Evolutionary conservation across 2,888 invertebrate genomes (phyloP).

Genomic region (Orthosia gracilis): DNA sequence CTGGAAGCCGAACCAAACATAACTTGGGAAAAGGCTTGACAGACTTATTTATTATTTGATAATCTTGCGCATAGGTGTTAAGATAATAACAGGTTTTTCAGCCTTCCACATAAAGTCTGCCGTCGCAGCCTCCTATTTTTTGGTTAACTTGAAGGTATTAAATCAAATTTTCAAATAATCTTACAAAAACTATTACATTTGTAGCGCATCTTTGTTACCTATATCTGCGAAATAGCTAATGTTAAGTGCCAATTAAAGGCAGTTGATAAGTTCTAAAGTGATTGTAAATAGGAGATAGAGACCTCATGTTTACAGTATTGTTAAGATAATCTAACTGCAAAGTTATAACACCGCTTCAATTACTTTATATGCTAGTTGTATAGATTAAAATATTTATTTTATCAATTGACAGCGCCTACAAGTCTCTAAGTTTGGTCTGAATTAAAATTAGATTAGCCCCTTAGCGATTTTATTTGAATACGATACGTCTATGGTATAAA

Average conservation of each 20-base stretch:
- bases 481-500: slow-evolving; percentile 29
- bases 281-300: slow-evolving; percentile 31
- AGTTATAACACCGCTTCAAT: slow-evolving; percentile 23
- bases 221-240: slow-evolving; percentile 12
- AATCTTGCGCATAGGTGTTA: too few species aligned
- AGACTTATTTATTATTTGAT: too few species aligned
- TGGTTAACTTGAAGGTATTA: too few species aligned
- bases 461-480: slow-evolving; percentile 38
- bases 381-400: slow-evolving; percentile 9
- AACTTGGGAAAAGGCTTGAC: too few species aligned
- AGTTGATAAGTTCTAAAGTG: slow-evolving; percentile 32
- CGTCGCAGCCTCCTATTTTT: neutral
- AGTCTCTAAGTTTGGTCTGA: neutral
- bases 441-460: slow-evolving; percentile 12
- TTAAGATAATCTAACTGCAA: slow-evolving; percentile 16
- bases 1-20: too few species aligned
- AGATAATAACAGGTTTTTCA: neutral
- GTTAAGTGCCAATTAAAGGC: slow-evolving; percentile 41
- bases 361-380: neutral
- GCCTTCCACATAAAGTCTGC: neutral
- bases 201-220: neutral
- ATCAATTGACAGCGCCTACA: neutral
- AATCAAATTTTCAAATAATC: neutral
- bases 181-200: neutral
- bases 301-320: slow-evolving; percentile 24